A percentile compares a stretch with the other conserved stretches of the same genome.
phyloP scores from a whole-genome alignment of 2,888 invertebrate genomes.

The Atethmia centrago region DNA sequence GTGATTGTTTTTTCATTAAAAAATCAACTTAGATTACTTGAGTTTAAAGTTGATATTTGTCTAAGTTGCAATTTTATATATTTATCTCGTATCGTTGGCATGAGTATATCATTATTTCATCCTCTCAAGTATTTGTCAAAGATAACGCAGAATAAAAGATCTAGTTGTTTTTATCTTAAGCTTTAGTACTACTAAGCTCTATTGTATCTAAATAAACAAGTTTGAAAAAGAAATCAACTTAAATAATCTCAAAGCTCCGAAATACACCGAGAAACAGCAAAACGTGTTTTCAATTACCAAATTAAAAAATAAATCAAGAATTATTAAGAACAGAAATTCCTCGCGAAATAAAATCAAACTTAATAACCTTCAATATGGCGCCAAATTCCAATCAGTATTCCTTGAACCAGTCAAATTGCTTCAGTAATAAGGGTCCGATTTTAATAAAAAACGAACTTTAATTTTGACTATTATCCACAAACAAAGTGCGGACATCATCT shows the following conservation, averaged over 20 bases:
- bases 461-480: slow-evolving; percentile 71
- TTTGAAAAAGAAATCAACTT: not conserved
- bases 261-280: not conserved
- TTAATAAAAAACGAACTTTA: slow-evolving; percentile 72
- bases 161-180: not conserved
- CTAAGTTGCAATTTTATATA: too few relatives aligned
- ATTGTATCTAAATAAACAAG: not conserved
- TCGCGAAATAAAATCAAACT: slow-evolving; percentile 67
- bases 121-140: not conserved
- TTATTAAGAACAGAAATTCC: slow-evolving; percentile 60
- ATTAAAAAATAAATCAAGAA: slow-evolving; percentile 50
- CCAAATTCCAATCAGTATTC: slow-evolving; percentile 83
- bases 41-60: too few relatives aligned
- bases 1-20: too few relatives aligned
- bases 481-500: slow-evolving; percentile 78
- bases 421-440: slow-evolving; percentile 82
- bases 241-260: not conserved
- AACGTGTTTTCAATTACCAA: slow-evolving; percentile 49
- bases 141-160: not conserved
- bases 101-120: not conserved
- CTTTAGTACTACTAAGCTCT: not conserved
- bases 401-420: slow-evolving; percentile 82
- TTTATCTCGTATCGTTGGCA: too few relatives aligned
- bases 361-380: slow-evolving; percentile 85
- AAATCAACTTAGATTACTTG: too few relatives aligned